These are phyloP conservation scores for Grallaria varia DNA, from an alignment of 2,113 vertebrate species.

Conservation along the genomic window DNA sequence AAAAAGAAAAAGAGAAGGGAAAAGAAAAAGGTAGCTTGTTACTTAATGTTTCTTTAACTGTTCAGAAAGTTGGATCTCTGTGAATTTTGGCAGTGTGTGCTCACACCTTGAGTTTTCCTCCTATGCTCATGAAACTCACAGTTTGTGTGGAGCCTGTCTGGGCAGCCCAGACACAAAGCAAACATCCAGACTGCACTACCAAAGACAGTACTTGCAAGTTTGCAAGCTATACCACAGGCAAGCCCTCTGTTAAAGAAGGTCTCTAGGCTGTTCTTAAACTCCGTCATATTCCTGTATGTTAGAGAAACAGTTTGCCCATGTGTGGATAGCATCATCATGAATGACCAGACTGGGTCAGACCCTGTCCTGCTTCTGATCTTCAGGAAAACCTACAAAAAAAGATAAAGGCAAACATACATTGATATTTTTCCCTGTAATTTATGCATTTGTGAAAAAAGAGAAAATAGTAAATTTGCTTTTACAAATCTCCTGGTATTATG, in stretches of 20 bases:
- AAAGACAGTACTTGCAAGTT: neutral
- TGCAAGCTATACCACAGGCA: neutral
- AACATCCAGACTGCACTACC: neutral
- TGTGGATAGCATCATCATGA: neutral
- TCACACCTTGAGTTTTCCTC: neutral
- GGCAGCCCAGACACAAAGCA: neutral
- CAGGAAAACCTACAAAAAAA: neutral
- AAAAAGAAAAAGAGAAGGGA: too few relatives aligned
- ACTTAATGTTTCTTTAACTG: neutral
- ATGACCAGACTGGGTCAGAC: neutral
- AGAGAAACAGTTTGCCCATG: neutral
- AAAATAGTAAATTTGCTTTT: neutral
- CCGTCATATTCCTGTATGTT: neutral
- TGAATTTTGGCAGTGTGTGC: neutral
- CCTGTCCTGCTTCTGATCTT: neutral
- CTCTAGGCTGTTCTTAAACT: neutral
- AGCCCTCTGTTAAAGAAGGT: rapidly evolving
- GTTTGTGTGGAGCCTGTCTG: neutral
- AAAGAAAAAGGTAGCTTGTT: neutral
- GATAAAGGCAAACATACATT: too few relatives aligned
- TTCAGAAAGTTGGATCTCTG: neutral
- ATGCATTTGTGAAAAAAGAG: neutral
- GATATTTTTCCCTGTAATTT: neutral
- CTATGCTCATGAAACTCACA: neutral
- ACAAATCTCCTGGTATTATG: neutral